Conservation (phyloP, 1,140 invertebrate species). For the Mylabris phalerata region DNA sequence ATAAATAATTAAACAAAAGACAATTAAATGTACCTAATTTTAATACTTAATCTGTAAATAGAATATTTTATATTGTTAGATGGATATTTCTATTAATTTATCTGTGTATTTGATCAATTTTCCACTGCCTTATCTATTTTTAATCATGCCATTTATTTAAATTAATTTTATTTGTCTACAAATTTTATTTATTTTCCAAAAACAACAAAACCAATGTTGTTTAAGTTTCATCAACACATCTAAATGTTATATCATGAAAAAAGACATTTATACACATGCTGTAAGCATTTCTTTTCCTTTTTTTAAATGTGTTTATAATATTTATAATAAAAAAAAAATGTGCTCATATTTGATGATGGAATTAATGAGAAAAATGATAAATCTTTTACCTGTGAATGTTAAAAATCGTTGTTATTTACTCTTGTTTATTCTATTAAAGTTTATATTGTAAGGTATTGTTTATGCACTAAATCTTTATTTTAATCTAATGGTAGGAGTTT, state of each 20-base stretch:
- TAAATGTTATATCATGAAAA: no score
- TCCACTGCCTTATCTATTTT: conserved; percentile 25
- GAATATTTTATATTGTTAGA: conserved; percentile 22
- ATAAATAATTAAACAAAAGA: conserved; percentile 20
- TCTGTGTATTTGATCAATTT: conserved; percentile 25
- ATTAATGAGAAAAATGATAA: not conserved
- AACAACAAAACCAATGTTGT: not conserved
- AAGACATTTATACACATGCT: no score
- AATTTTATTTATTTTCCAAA: not conserved
- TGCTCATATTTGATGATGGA: conserved; percentile 12
- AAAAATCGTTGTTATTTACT: conserved; percentile 33
- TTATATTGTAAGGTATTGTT: conserved; percentile 31
- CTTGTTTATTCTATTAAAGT: conserved; percentile 36
- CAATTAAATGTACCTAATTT: conserved; percentile 33
- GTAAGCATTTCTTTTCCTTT: not conserved
- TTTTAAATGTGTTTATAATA: conserved; percentile 11
- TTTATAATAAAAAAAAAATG: conserved; percentile 10
- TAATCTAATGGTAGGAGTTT: conserved; percentile 21
- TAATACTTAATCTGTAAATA: conserved; percentile 28
- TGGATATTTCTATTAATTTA: conserved; percentile 26
- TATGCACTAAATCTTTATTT: conserved; percentile 27
- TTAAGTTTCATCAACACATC: no score
- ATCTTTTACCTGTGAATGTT: conserved; percentile 22
- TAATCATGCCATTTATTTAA: conserved; percentile 18
- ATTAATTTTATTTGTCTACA: conserved; percentile 16